Evolutionary conservation across 2,113 vertebrate species (phyloP).

Genomic region (Sus scrofa): DNA sequence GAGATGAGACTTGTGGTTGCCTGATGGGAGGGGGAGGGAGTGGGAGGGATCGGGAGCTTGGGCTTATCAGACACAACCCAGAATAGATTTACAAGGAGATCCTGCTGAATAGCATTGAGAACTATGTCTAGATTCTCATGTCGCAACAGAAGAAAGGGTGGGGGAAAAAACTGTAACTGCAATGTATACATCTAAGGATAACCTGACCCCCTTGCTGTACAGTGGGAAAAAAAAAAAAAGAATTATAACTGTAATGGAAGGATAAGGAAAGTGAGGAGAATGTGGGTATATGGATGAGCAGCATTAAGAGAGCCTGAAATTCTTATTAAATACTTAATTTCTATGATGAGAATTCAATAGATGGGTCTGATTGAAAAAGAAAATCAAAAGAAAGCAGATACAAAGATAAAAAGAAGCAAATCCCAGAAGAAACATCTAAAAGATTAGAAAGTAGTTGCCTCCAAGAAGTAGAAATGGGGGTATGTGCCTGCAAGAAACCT

Average conservation of each 20-base stretch:
- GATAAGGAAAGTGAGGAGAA: background rate
- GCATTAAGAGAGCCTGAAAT: background rate
- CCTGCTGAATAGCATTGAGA: too few relatives aligned
- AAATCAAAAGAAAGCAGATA: constrained; percentile 18
- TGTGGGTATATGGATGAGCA: background rate
- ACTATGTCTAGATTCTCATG: too few relatives aligned
- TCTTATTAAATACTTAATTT: background rate
- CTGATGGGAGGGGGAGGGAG: too few relatives aligned
- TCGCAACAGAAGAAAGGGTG: too few relatives aligned
- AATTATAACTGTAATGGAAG: background rate
- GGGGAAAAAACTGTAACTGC: too few relatives aligned
- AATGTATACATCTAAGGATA: too few relatives aligned
- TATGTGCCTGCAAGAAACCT: background rate
- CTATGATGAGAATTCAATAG: background rate
- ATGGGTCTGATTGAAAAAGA: background rate
- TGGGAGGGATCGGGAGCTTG: too few relatives aligned
- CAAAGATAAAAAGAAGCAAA: background rate
- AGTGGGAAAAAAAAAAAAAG: too few relatives aligned
- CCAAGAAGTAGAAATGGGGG: background rate
- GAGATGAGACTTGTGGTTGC: too few relatives aligned
- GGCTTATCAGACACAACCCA: too few relatives aligned
- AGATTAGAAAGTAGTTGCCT: background rate
- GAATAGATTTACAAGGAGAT: too few relatives aligned
- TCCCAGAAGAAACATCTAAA: background rate
- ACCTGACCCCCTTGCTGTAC: too few relatives aligned